These are phyloP conservation scores for Pangasius larnaudii DNA, from an alignment of 2,797 vertebrate genomes.

Conservation along the genomic window DNA sequence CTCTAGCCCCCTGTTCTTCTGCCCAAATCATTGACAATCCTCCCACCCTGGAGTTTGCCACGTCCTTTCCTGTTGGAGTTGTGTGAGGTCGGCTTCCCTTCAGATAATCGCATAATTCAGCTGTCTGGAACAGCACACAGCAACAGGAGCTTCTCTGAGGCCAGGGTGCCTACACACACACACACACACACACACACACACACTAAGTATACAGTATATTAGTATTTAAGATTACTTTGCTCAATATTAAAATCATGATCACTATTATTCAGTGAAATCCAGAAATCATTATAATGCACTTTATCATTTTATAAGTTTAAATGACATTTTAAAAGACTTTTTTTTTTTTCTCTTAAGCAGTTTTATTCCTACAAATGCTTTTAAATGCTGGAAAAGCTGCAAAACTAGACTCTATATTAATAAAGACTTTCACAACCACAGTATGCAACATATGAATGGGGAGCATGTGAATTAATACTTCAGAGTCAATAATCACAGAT, in stretches of 20 bases:
- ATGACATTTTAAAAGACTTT: neutral
- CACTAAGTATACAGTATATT: neutral
- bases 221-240: neutral
- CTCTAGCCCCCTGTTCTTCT: neutral
- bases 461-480: neutral
- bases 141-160: constrained; percentile 43
- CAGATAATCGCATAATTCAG: constrained; percentile 76
- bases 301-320: neutral
- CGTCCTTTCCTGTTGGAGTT: constrained; percentile 51
- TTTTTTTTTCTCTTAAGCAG: too few relatives aligned
- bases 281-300: neutral
- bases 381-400: neutral
- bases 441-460: neutral
- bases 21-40: constrained; percentile 27
- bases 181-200: constrained; percentile 2
- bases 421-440: neutral
- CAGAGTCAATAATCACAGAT: constrained; percentile 20
- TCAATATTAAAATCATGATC: neutral
- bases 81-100: constrained; percentile 66
- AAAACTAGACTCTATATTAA: neutral
- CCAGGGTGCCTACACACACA: constrained; percentile 4
- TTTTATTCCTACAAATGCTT: neutral
- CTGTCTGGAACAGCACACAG: constrained; percentile 67
- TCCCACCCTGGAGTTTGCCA: constrained; percentile 27
- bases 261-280: neutral